These are phyloP conservation scores for Leucophora obtusa DNA, from an alignment of 2,888 invertebrate genomes.

Conservation along the genomic window DNA sequence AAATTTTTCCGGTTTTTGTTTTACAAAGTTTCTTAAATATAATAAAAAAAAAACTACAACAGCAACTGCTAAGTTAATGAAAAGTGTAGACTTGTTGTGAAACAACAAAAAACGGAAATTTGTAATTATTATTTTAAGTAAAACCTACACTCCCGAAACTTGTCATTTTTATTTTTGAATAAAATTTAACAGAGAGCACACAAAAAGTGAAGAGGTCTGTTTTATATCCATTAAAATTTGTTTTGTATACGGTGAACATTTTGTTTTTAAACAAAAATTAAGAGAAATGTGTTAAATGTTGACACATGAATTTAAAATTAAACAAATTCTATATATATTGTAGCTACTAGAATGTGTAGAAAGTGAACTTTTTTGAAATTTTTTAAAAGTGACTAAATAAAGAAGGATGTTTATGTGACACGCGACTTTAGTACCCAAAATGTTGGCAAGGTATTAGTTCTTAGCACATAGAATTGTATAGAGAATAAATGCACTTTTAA, in stretches of 20 bases:
- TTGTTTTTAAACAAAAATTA: neutral
- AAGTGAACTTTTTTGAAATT: neutral
- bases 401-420: neutral
- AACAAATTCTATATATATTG: neutral
- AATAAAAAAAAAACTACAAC: neutral
- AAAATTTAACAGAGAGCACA: neutral
- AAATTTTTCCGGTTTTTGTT: neutral
- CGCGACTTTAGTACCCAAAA: neutral
- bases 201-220: neutral
- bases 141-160: neutral
- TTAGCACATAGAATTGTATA: neutral
- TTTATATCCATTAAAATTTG: neutral
- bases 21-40: neutral
- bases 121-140: conserved; percentile 2
- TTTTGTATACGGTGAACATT: neutral
- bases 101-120: neutral
- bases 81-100: neutral
- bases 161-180: neutral
- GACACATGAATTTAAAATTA: conserved; percentile 4
- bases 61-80: neutral
- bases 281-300: conserved; percentile 1
- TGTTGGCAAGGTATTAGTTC: neutral
- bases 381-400: neutral
- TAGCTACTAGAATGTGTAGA: neutral
- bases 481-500: neutral